These are phyloP conservation scores for Phengaris alcon DNA, from an alignment of 2,888 invertebrate genomes.

Conservation along the genomic window DNA sequence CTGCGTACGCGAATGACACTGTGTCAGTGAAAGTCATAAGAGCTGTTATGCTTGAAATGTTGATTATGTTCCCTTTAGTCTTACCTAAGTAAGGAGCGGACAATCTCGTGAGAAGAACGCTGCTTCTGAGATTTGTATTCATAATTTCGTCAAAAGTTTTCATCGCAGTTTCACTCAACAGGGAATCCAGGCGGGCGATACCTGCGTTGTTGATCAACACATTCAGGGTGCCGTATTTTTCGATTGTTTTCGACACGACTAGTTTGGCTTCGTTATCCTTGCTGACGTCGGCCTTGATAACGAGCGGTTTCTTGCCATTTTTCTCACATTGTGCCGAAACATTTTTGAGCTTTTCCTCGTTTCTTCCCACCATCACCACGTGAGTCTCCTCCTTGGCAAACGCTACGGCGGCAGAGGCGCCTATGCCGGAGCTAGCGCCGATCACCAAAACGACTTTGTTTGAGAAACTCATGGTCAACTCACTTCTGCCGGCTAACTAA, in stretches of 20 bases:
- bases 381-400: slow-evolving; percentile 53
- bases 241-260: slow-evolving; percentile 45
- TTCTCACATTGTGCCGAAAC: slow-evolving; percentile 47
- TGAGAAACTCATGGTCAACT: slow-evolving; percentile 50
- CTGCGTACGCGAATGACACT: slow-evolving; percentile 17
- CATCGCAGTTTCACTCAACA: slow-evolving; percentile 43
- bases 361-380: slow-evolving; percentile 54
- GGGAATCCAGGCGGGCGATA: slow-evolving; percentile 34
- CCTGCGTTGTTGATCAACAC: slow-evolving; percentile 53
- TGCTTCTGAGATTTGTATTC: slow-evolving; percentile 47
- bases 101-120: slow-evolving; percentile 44
- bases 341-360: slow-evolving; percentile 49
- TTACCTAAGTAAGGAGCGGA: slow-evolving; percentile 47
- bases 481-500: neutral
- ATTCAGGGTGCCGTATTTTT: slow-evolving; percentile 48
- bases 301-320: slow-evolving; percentile 41
- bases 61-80: slow-evolving; percentile 52
- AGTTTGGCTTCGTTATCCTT: slow-evolving; percentile 44
- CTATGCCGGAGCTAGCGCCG: slow-evolving; percentile 61
- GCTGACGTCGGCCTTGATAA: slow-evolving; percentile 47
- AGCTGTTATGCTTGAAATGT: slow-evolving; percentile 38
- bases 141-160: slow-evolving; percentile 46
- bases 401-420: slow-evolving; percentile 48
- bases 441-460: slow-evolving; percentile 57
- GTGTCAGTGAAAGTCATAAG: no score